phyloP scores from a whole-genome alignment of 2,113 vertebrate genomes.

The Prinia subflava region DNA sequence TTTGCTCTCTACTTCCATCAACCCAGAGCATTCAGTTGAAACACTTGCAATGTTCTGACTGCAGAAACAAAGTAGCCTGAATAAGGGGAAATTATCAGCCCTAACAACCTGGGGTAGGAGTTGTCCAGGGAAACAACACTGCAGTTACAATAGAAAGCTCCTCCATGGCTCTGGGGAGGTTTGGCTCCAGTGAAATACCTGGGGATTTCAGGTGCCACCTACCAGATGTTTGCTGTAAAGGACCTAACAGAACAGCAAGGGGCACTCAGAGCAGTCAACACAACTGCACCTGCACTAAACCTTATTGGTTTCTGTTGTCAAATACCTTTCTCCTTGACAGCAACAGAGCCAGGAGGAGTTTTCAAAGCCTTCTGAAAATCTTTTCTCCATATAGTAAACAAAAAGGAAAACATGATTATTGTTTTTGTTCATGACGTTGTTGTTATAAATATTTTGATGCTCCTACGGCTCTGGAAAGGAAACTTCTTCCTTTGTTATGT shows the following conservation, averaged over 20 bases:
- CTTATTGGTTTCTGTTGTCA: background rate
- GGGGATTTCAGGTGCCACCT: background rate
- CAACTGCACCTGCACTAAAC: background rate
- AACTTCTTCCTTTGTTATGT: background rate
- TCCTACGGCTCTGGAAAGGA: background rate
- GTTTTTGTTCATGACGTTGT: background rate
- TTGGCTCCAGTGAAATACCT: background rate
- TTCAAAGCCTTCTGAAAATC: background rate
- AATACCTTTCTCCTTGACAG: background rate
- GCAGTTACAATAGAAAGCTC: background rate
- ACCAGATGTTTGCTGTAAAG: background rate
- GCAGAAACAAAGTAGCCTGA: background rate
- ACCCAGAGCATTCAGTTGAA: background rate
- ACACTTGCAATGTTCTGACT: background rate
- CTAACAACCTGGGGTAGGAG: background rate
- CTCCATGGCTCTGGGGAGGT: background rate
- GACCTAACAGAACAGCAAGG: background rate
- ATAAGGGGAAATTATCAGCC: background rate
- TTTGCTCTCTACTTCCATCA: background rate
- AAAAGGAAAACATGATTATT: background rate
- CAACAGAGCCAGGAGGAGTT: background rate
- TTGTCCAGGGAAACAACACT: background rate
- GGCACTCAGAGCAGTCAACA: background rate
- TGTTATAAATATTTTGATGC: background rate
- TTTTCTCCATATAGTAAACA: background rate